These are phyloP conservation scores for Zygothrica quintamaculata DNA, from an alignment of 2,888 invertebrate genomes.

Conservation along the genomic window DNA sequence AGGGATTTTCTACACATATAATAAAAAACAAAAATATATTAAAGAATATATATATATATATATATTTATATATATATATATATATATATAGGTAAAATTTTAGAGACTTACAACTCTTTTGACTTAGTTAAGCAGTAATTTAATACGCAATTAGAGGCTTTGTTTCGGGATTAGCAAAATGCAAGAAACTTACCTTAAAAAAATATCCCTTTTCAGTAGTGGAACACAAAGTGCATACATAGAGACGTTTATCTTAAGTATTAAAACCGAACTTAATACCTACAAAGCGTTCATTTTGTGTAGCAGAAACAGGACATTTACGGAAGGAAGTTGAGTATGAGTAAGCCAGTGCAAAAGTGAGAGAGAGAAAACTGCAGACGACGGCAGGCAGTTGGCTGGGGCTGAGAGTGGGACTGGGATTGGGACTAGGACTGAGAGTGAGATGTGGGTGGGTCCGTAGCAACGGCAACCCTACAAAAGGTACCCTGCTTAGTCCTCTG, in stretches of 20 bases:
- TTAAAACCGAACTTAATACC: slow-evolving; percentile 74
- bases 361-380: slow-evolving; percentile 38
- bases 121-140: background rate
- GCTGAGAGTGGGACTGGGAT: slow-evolving; percentile 4
- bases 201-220: slow-evolving; percentile 6
- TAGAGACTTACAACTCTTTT: too few species aligned
- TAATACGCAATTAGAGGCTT: slow-evolving; percentile 3
- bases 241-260: slow-evolving; percentile 70
- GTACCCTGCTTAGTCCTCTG: slow-evolving; percentile 9
- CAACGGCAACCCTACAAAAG: slow-evolving; percentile 63
- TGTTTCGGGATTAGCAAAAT: background rate
- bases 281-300: slow-evolving; percentile 62
- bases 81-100: background rate
- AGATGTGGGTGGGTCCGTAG: slow-evolving; percentile 35
- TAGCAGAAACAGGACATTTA: slow-evolving; percentile 12
- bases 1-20: too few species aligned
- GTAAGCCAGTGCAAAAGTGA: slow-evolving; percentile 1
- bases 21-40: background rate
- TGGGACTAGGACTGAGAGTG: slow-evolving; percentile 36
- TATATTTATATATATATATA: background rate
- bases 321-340: background rate
- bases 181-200: background rate
- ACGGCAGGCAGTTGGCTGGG: slow-evolving; percentile 51
- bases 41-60: background rate
- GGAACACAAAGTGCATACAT: slow-evolving; percentile 21